Conservation (phyloP, 2,888 invertebrate genomes). For the Drosophila kanekoi region DNA sequence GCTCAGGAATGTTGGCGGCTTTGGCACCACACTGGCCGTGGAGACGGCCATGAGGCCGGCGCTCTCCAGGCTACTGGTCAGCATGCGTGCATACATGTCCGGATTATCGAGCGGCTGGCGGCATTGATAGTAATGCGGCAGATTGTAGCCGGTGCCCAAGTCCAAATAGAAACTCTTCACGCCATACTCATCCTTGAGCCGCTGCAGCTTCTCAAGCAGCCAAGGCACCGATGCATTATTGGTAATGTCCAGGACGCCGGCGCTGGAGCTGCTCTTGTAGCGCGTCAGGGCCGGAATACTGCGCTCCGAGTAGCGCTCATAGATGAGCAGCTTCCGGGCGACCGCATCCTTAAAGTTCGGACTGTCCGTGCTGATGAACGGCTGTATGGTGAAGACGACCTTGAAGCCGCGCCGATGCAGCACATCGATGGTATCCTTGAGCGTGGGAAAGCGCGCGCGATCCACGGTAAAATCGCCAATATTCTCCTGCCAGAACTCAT, state of each 20-base stretch:
- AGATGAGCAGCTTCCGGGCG: conserved; percentile 90
- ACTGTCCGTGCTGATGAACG: conserved; percentile 95
- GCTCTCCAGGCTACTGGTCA: conserved; percentile 86
- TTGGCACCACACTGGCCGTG: conserved; percentile 92
- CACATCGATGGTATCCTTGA: conserved; percentile 92
- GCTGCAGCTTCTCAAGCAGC: conserved; percentile 90
- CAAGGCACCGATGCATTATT: conserved; percentile 93
- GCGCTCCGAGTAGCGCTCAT: conserved; percentile 91
- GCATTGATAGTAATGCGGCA: conserved; percentile 94
- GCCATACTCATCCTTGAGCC: conserved; percentile 89
- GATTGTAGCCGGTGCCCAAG: conserved; percentile 92
- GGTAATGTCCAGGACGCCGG: conserved; percentile 94
- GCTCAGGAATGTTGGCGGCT: conserved; percentile 94
- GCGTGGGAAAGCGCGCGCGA: conserved; percentile 90
- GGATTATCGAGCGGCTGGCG: conserved; percentile 91
- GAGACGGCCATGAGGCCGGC: conserved; percentile 91
- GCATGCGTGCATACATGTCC: conserved; percentile 92
- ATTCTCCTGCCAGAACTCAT: conserved; percentile 93
- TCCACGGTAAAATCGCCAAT: conserved; percentile 96
- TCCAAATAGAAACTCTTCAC: conserved; percentile 95
- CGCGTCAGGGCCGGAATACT: conserved; percentile 93
- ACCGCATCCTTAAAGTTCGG: conserved; percentile 93
- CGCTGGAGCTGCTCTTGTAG: conserved; percentile 92
- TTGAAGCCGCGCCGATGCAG: conserved; percentile 93
- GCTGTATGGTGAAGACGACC: conserved; percentile 95